Evolutionary conservation across 2,888 invertebrate species (phyloP).

Genomic region (Anthophora plumipes): DNA sequence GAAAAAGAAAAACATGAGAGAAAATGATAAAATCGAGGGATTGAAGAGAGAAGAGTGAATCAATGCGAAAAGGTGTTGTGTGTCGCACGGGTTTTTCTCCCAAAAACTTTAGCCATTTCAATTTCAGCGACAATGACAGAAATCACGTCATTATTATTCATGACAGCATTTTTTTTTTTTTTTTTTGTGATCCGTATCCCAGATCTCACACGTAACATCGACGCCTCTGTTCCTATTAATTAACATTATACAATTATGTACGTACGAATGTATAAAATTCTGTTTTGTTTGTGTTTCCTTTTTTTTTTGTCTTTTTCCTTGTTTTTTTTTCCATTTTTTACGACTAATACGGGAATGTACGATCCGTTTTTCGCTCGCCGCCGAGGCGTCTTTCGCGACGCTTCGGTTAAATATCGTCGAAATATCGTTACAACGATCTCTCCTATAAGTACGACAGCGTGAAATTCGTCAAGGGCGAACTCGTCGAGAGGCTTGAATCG

Average conservation of each 20-base stretch:
- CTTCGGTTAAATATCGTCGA: constrained; percentile 65
- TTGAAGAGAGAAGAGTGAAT: not conserved
- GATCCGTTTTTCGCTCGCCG: constrained; percentile 70
- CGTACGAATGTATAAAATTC: constrained; percentile 84
- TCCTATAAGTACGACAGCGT: constrained; percentile 67
- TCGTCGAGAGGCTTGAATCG: constrained; percentile 1
- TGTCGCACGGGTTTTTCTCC: constrained; percentile 10
- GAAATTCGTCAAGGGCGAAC: constrained; percentile 45
- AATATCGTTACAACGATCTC: constrained; percentile 65
- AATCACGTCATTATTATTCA: constrained; percentile 63
- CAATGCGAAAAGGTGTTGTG: constrained; percentile 3
- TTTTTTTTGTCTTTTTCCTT: constrained; percentile 30
- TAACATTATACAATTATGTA: constrained; percentile 81
- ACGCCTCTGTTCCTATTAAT: constrained; percentile 72
- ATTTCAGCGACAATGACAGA: constrained; percentile 58
- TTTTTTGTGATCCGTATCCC: constrained; percentile 61
- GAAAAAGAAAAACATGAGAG: not conserved
- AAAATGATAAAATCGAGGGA: constrained; percentile 12
- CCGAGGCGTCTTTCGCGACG: constrained; percentile 33
- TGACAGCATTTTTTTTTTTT: constrained; percentile 56
- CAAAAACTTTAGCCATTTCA: constrained; percentile 34
- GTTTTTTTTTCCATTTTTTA: constrained; percentile 68
- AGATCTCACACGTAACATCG: constrained; percentile 70
- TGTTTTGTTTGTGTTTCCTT: constrained; percentile 65
- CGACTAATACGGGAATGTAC: constrained; percentile 78